Evolutionary conservation across 2,113 vertebrate genomes (phyloP).

Genomic region (Phrynocephalus versicolor): DNA sequence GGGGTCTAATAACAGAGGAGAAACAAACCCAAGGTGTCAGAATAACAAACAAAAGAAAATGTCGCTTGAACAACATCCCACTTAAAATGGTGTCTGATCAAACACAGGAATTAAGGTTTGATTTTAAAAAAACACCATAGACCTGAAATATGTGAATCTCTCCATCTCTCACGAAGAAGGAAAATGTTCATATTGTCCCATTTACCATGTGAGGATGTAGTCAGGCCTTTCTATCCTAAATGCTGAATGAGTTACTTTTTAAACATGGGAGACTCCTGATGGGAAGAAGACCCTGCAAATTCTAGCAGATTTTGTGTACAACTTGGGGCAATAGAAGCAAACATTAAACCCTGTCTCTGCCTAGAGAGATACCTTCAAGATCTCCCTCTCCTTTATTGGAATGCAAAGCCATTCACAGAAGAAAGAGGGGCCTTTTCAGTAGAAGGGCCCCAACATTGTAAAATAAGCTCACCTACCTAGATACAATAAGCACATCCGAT

Average conservation of each 20-base stretch:
- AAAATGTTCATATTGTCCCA: no score
- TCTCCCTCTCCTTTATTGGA: background rate
- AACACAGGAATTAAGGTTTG: background rate
- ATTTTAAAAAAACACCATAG: no score
- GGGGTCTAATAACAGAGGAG: slow-evolving; percentile 76
- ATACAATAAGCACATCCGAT: no score
- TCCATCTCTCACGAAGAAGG: no score
- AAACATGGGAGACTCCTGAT: background rate
- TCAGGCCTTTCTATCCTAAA: no score
- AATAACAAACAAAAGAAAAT: background rate
- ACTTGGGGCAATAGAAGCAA: background rate
- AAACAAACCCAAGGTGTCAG: background rate
- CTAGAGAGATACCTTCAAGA: background rate
- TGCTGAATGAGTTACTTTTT: no score
- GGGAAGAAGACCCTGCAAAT: background rate
- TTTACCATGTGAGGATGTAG: no score
- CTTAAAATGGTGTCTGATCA: background rate
- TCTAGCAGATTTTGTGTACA: background rate
- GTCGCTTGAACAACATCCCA: background rate
- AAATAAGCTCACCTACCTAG: background rate
- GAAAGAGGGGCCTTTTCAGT: background rate
- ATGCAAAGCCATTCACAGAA: background rate
- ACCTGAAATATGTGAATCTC: no score
- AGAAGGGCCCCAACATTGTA: background rate
- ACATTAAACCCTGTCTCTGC: background rate